phyloP scores from a whole-genome alignment of 2,888 invertebrate species.

The Itoplectis maculator region DNA sequence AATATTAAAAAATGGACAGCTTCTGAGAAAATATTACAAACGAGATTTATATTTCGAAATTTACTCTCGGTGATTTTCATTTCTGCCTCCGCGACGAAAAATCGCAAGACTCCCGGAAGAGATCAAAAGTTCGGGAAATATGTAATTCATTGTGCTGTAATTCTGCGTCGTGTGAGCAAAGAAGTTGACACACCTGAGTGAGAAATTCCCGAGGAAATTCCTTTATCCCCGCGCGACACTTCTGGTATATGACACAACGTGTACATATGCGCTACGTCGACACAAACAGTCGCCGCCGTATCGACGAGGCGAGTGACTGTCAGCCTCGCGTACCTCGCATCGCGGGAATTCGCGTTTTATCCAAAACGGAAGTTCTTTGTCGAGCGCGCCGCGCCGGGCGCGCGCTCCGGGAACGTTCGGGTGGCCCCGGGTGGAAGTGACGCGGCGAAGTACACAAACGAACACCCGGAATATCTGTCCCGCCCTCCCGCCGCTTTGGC shows the following conservation, averaged over 20 bases:
- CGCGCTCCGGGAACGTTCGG: slow-evolving; percentile 24
- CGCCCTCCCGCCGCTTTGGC: neutral
- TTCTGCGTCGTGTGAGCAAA: neutral
- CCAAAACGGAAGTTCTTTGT: slow-evolving; percentile 61
- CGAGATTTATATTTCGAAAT: too few species aligned
- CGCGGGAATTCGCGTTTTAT: slow-evolving; percentile 61
- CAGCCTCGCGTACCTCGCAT: neutral
- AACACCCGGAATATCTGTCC: slow-evolving; percentile 13
- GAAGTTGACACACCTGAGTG: slow-evolving; percentile 46
- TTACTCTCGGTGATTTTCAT: too few species aligned
- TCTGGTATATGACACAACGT: neutral
- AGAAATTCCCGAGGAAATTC: too few species aligned
- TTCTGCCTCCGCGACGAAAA: too few species aligned
- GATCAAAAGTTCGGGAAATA: too few species aligned
- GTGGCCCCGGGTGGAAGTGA: slow-evolving; percentile 28
- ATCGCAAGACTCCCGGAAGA: too few species aligned
- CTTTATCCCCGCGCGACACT: slow-evolving; percentile 29
- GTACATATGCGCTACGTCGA: neutral
- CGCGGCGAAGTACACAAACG: slow-evolving; percentile 15
- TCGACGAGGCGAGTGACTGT: slow-evolving; percentile 9
- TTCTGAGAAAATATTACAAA: too few species aligned
- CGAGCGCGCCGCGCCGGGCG: slow-evolving; percentile 23
- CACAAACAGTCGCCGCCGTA: too few species aligned
- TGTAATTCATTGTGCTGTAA: neutral
- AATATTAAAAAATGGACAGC: too few species aligned